phyloP scores from a whole-genome alignment of 1,140 invertebrate genomes.

The Bathynomus jamesi region DNA sequence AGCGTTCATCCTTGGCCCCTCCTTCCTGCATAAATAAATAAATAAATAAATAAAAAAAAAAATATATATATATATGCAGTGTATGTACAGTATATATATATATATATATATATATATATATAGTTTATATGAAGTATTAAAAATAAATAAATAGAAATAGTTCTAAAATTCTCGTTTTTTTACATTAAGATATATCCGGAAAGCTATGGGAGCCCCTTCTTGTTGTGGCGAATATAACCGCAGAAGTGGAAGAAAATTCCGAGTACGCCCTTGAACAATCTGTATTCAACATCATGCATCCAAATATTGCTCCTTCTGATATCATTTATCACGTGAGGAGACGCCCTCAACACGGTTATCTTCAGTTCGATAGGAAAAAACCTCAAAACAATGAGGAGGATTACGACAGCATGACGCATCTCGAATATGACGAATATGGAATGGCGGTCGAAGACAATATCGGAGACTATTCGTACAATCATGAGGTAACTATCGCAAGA shows the following conservation, averaged over 20 bases:
- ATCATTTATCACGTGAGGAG: constrained; percentile 45
- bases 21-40: too few relatives aligned
- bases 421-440: neutral
- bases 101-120: neutral
- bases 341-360: neutral
- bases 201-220: constrained; percentile 75
- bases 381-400: neutral
- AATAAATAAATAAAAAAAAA: too few relatives aligned
- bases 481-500: too few relatives aligned
- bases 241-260: constrained; percentile 74
- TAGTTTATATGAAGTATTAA: too few relatives aligned
- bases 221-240: constrained; percentile 54
- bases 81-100: too few relatives aligned
- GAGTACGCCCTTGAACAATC: constrained; percentile 64
- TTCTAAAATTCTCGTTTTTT: too few relatives aligned
- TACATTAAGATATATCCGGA: constrained; percentile 62
- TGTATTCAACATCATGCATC: constrained; percentile 67
- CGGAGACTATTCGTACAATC: neutral
- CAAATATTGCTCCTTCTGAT: constrained; percentile 69
- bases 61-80: too few relatives aligned
- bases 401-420: neutral
- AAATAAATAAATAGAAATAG: neutral
- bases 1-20: too few relatives aligned
- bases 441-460: neutral
- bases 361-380: neutral